Percentiles rank a stretch among this genome's conserved stretches.
These are phyloP conservation scores for Benthosema pterotum DNA, from an alignment of 2,797 vertebrate species.

Conservation along the genomic window DNA sequence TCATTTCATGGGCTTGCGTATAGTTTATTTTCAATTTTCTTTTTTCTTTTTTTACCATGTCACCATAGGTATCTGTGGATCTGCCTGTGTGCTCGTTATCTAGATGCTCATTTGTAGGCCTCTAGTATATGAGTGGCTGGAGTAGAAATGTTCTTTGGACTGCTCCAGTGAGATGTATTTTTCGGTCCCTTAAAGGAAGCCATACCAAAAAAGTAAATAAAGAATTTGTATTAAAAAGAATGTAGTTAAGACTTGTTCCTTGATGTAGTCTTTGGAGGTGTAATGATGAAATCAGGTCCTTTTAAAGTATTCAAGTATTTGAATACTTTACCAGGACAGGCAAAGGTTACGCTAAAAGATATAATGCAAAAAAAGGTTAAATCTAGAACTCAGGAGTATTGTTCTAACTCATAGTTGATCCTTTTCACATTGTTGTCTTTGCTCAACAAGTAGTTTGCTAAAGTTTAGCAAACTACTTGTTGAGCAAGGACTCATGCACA, in stretches of 20 bases:
- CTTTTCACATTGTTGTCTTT: too few relatives aligned
- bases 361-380: too few relatives aligned
- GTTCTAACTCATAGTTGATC: too few relatives aligned
- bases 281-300: neutral
- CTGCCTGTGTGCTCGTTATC: slow-evolving; percentile 36
- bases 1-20: slow-evolving; percentile 1
- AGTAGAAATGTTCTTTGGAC: slow-evolving; percentile 36
- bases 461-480: too few relatives aligned
- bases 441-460: too few relatives aligned
- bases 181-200: slow-evolving; percentile 77
- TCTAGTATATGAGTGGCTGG: slow-evolving; percentile 37
- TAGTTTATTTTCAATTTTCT: slow-evolving; percentile 14
- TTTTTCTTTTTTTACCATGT: slow-evolving; percentile 34
- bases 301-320: too few relatives aligned
- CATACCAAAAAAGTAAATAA: slow-evolving; percentile 78
- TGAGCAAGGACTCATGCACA: too few relatives aligned
- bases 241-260: slow-evolving; percentile 13
- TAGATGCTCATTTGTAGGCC: slow-evolving; percentile 48
- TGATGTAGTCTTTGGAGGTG: neutral
- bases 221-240: slow-evolving; percentile 72
- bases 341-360: too few relatives aligned
- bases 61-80: slow-evolving; percentile 39
- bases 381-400: too few relatives aligned
- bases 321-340: too few relatives aligned
- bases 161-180: slow-evolving; percentile 66